Percentiles rank a stretch among this genome's conserved stretches.
Conservation (phyloP, 92 coral and sea anemone genomes). For the Phenganax stokvisi region DNA sequence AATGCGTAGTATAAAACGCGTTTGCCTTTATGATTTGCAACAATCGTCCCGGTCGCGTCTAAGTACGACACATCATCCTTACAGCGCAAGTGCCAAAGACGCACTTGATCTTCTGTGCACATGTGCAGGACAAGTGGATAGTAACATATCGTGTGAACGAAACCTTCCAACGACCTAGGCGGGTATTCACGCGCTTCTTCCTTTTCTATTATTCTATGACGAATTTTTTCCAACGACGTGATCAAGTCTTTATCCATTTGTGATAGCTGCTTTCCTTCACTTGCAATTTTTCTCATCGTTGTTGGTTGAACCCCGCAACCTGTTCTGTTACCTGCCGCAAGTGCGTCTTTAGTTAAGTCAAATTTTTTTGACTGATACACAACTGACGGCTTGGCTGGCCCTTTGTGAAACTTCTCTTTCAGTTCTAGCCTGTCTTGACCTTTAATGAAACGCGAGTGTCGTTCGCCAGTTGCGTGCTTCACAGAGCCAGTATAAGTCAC, state of each 20-base stretch:
- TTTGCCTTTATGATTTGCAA: slow-evolving; percentile 37
- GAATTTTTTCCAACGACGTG: neutral
- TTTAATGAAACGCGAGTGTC: slow-evolving; percentile 10
- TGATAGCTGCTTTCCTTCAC: slow-evolving; percentile 13
- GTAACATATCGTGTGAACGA: slow-evolving; percentile 11
- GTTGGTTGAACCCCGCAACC: slow-evolving; percentile 21
- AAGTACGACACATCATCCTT: slow-evolving; percentile 35
- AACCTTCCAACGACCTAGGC: neutral
- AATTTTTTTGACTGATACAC: slow-evolving; percentile 2
- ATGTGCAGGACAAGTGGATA: slow-evolving; percentile 43
- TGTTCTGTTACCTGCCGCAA: slow-evolving; percentile 22
- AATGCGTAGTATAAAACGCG: slow-evolving; percentile 46
- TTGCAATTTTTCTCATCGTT: slow-evolving; percentile 7
- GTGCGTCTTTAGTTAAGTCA: neutral
- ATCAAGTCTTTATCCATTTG: neutral
- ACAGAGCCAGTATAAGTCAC: neutral
- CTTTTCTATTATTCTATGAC: neutral
- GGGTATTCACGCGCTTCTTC: neutral
- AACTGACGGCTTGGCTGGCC: slow-evolving; percentile 10
- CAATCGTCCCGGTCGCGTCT: slow-evolving; percentile 46
- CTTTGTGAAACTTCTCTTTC: neutral
- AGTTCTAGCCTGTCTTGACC: slow-evolving; percentile 12
- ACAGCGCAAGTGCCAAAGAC: slow-evolving; percentile 53
- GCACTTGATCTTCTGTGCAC: slow-evolving; percentile 53
- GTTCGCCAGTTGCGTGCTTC: slow-evolving; percentile 5